Evolutionary conservation across 2,797 vertebrate genomes (phyloP), one percentile per base, ranked within the genome.

Genomic region (Delichon dasypus): DNA sequence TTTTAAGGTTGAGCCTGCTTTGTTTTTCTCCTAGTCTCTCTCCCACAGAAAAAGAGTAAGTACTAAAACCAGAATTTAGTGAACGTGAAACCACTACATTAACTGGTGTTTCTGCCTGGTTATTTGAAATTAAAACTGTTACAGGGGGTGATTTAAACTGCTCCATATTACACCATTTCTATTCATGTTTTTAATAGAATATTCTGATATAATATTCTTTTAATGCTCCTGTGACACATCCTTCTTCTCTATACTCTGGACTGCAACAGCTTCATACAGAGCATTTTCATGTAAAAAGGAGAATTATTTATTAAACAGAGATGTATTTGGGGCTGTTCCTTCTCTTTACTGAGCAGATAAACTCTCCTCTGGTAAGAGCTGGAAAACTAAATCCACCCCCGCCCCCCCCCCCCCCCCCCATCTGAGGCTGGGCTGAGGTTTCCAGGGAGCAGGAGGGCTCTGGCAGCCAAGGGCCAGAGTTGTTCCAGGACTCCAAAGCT

Each of bases 401-500:
- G 11, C 38, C 38, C 38, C 38, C 38, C 50, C 45, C 50, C 38
- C 38, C 38, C 38, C 38, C 38, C 38, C 38, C 38, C 38, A 38
- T 38, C 38, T 5, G 70, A 70, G 77, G 13, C 29, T 1, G 5
- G 4, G 62, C 60, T 88, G 42, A 10, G 61, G 78, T 85, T 92
- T 74, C 86, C 73, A 88, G 81, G 95, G 90, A 85, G 90, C 84
- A 89, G 51, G 57, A 71, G 3, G 23, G 36, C 92, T 75, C 67
- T 94, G 93, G 96, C 94, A 97, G 71, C 30, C 82, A 60, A 48
- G 70, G 64, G 38, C 34, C 78, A 12, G 61, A 66, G 88, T 53
- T 75, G 95, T 91, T 80, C 80, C 75, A 60, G 60, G 72, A 3
- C 91, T 95, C 67, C 88, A 71, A 7, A 94, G 94, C 94, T n/a